phyloP scores from a whole-genome alignment of 1,140 invertebrate genomes.

The Prorops nasuta region DNA sequence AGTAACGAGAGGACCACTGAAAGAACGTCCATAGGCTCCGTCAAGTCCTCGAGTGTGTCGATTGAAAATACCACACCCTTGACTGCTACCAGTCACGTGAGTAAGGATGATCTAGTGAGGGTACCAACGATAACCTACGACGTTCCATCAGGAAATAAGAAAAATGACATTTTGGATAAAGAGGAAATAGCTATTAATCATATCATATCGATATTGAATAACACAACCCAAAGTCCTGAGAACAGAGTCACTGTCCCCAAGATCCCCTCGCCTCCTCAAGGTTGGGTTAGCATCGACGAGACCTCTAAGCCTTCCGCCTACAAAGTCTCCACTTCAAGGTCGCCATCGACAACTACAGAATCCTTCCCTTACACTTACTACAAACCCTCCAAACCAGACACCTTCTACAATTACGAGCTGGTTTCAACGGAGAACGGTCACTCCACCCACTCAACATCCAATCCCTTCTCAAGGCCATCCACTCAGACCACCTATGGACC shows the following conservation, averaged over 20 bases:
- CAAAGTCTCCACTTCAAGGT: slow-evolving; percentile 26
- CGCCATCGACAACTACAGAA: slow-evolving; percentile 29
- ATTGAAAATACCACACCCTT: slow-evolving; percentile 38
- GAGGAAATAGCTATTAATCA: slow-evolving; percentile 55
- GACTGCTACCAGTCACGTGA: slow-evolving; percentile 13
- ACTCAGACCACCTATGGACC: slow-evolving; percentile 13
- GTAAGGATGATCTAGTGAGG: slow-evolving; percentile 50
- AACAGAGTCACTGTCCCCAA: slow-evolving; percentile 33
- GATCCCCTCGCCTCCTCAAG: slow-evolving; percentile 49
- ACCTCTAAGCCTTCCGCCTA: slow-evolving; percentile 33
- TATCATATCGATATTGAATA: slow-evolving; percentile 68
- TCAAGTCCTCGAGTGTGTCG: neutral
- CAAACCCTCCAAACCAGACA: slow-evolving; percentile 39
- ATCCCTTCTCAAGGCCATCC: slow-evolving; percentile 21
- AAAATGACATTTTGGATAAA: slow-evolving; percentile 42
- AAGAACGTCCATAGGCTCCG: neutral
- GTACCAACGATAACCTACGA: slow-evolving; percentile 58
- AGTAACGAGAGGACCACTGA: neutral
- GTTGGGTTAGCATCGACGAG: slow-evolving; percentile 56
- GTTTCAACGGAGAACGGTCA: slow-evolving; percentile 28
- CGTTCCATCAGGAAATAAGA: slow-evolving; percentile 45
- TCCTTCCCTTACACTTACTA: slow-evolving; percentile 42
- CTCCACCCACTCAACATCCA: slow-evolving; percentile 17
- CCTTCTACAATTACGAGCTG: slow-evolving; percentile 47
- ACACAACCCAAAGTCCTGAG: slow-evolving; percentile 53